Evolutionary conservation across 2,888 invertebrate genomes (phyloP), one percentile per base, ranked within the genome.

Genomic region (Deroplatys truncata): DNA sequence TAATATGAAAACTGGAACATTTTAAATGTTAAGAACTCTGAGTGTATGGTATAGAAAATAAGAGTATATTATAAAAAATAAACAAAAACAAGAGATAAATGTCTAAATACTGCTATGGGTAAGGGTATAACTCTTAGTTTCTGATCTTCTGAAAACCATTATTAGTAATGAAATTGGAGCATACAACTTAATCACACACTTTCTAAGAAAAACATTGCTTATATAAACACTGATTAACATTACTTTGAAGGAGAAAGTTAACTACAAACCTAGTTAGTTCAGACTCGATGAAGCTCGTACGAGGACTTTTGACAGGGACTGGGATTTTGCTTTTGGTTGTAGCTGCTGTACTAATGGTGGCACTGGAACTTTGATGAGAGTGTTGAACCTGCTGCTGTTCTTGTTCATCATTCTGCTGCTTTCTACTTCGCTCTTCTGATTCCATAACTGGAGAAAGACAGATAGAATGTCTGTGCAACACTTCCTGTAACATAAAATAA

Each of bases 241-340:
- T 43, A 43, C 43, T 43, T 43, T 43, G 43, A 43, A 43, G 43
- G 13, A 43, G 7, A 84, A 16, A 28, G 25, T 28, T 28, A 28
- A 84, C 84, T 5, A 72, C 56, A 7, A 88, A 90, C 90, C 90
- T 90, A 29, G 49, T 90, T 10, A 85, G 85, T 28, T 88, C 89
- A 35, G 86, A 92, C 95, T 82, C 94, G 95, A 92, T 95, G 95
- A 90, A 96, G 95, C 97, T 96, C 96, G 72, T 96, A 96, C 93
- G 96, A 95, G 93, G 94, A 92, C 94, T 94, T 72, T 92, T 92
- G 16, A 95, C 95, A 56, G 95, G 95, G 89, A 96, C 94, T 90
- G 96, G 96, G 92, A 96, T 96, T 93, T 96, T 96, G 92, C 96
- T 96, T 91, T 91, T 91, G 90, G 91, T 91, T 89, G 90, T 90